Conservation (phyloP, 1,140 invertebrate species). For the Thaumetopoea pityocampa region DNA sequence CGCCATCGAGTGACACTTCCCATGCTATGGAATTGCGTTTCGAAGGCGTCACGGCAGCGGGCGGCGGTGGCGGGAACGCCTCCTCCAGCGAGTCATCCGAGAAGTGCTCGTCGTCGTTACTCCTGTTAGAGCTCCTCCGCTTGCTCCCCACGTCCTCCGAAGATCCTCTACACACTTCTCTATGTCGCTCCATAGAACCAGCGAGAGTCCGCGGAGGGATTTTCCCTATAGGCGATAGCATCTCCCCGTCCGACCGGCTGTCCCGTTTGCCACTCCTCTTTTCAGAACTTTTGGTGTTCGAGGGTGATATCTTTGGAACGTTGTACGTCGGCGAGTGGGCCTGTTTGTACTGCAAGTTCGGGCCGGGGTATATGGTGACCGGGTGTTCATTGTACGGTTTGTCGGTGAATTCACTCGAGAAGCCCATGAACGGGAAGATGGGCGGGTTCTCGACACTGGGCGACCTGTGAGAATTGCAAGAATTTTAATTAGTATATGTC, state of each 20-base stretch:
- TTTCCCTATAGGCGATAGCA: slow-evolving; percentile 75
- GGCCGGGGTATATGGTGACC: slow-evolving; percentile 78
- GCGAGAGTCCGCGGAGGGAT: slow-evolving; percentile 82
- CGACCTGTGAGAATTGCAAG: slow-evolving; percentile 63
- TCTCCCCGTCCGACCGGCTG: slow-evolving; percentile 65
- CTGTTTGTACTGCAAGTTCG: slow-evolving; percentile 63
- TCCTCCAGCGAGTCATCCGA: slow-evolving; percentile 90
- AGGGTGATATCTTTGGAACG: slow-evolving; percentile 50
- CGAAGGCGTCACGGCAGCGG: slow-evolving; percentile 75
- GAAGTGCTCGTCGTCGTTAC: slow-evolving; percentile 84
- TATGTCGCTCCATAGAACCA: slow-evolving; percentile 83
- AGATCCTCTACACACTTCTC: slow-evolving; percentile 82
- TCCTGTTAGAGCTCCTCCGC: slow-evolving; percentile 57
- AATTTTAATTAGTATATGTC: too few species aligned
- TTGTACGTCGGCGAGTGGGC: slow-evolving; percentile 69
- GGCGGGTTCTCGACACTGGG: slow-evolving; percentile 64
- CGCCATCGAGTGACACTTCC: slow-evolving; percentile 86
- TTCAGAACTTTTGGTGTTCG: slow-evolving; percentile 51
- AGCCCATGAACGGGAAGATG: slow-evolving; percentile 67
- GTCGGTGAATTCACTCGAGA: slow-evolving; percentile 69
- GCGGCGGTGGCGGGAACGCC: slow-evolving; percentile 78
- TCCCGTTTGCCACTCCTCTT: slow-evolving; percentile 57
- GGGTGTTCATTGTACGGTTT: slow-evolving; percentile 79
- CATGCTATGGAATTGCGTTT: slow-evolving; percentile 88
- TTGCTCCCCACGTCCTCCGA: slow-evolving; percentile 60